A percentile compares a stretch with the other conserved stretches of the same genome.
These are phyloP conservation scores for Heliconius aoede DNA, from an alignment of 2,888 invertebrate genomes.

Conservation along the genomic window DNA sequence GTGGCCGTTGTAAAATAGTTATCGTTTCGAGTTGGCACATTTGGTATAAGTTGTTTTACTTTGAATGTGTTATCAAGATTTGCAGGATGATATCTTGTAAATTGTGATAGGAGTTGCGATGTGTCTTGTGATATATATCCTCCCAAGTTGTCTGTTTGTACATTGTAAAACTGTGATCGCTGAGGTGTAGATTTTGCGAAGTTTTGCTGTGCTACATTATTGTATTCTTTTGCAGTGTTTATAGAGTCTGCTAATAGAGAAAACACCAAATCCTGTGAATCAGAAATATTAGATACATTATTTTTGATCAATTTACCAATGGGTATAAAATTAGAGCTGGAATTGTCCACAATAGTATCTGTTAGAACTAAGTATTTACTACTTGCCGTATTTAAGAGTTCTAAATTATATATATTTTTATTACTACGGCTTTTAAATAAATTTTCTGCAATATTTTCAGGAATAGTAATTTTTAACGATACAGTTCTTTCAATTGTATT, in stretches of 20 bases:
- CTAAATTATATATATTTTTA: constrained; percentile 67
- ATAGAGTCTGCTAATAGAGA: constrained; percentile 76
- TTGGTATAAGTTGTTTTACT: constrained; percentile 4
- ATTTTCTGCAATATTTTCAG: constrained; percentile 73
- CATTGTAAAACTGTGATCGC: constrained; percentile 61
- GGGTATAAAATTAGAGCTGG: constrained; percentile 63
- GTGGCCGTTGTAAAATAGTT: constrained; percentile 2
- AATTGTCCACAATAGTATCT: constrained; percentile 60
- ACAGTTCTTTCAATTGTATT: constrained; percentile 78
- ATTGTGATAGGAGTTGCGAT: constrained; percentile 74
- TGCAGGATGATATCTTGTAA: constrained; percentile 52
- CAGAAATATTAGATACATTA: constrained; percentile 72
- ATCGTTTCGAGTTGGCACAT: constrained; percentile 6
- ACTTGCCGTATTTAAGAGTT: constrained; percentile 76
- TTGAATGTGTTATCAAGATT: constrained; percentile 50
- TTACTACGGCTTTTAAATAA: constrained; percentile 68
- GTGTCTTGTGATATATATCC: constrained; percentile 54
- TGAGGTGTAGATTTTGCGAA: constrained; percentile 55
- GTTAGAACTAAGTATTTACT: constrained; percentile 75
- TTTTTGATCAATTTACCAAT: constrained; percentile 69
- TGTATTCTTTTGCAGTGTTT: constrained; percentile 74
- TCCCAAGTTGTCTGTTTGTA: constrained; percentile 60
- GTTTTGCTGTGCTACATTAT: constrained; percentile 68
- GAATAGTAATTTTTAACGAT: constrained; percentile 76
- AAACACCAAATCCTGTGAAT: constrained; percentile 80